Evolutionary conservation across 1,140 invertebrate species (phyloP).

Genomic region (Nasonia longicornis): DNA sequence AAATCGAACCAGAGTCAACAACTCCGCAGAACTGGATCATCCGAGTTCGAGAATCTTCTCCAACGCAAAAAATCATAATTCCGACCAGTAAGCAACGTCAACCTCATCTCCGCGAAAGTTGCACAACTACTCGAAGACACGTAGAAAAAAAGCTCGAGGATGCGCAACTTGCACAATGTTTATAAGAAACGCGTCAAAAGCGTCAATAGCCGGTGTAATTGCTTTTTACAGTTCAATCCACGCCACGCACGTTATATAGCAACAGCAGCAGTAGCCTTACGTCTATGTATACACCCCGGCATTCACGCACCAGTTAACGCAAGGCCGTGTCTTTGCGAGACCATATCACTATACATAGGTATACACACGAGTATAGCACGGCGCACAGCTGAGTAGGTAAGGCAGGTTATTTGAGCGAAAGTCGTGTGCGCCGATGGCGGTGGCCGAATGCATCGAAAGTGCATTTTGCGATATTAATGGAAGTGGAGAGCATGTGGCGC

Average conservation of each 20-base stretch:
- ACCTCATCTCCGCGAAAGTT: not conserved
- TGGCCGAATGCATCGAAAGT: constrained; percentile 31
- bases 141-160: not conserved
- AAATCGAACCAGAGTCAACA: too few species aligned
- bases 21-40: too few species aligned
- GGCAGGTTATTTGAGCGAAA: constrained; percentile 27
- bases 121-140: not conserved
- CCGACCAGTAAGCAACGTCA: not conserved
- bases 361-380: not conserved
- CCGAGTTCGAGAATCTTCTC: too few species aligned
- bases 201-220: not conserved
- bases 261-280: too few species aligned
- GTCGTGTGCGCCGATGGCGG: not conserved
- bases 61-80: too few species aligned
- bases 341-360: not conserved
- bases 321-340: constrained; percentile 45
- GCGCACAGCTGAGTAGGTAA: too few species aligned
- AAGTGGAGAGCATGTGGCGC: constrained; percentile 15
- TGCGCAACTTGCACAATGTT: not conserved
- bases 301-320: constrained; percentile 57
- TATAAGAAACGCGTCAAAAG: not conserved
- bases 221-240: too few species aligned
- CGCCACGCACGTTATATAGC: not conserved
- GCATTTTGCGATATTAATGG: constrained; percentile 25
- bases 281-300: constrained; percentile 25